Evolutionary conservation across 2,888 invertebrate genomes (phyloP).

Genomic region (Hecatera dysodea): DNA sequence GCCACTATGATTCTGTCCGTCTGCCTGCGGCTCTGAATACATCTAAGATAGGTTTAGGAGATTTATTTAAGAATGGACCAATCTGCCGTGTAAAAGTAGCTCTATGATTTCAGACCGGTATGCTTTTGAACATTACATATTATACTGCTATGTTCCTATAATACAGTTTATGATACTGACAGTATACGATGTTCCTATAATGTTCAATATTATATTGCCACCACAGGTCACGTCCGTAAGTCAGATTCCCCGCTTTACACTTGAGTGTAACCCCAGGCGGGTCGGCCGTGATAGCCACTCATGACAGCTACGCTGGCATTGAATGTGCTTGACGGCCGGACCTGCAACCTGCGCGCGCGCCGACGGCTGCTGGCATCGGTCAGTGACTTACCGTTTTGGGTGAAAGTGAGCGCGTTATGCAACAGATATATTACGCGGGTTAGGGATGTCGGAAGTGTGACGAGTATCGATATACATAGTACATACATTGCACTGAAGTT

Average conservation of each 20-base stretch:
- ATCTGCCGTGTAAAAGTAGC: background rate
- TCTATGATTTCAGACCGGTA: background rate
- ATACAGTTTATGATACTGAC: background rate
- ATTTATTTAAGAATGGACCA: background rate
- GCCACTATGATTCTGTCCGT: background rate
- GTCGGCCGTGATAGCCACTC: slow-evolving; percentile 11
- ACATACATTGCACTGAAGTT: background rate
- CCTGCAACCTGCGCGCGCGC: slow-evolving; percentile 16
- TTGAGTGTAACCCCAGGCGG: background rate
- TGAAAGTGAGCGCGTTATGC: slow-evolving; percentile 73
- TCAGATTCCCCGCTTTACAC: background rate
- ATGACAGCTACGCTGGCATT: slow-evolving; percentile 41
- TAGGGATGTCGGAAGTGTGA: background rate
- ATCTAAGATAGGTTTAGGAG: too few species aligned
- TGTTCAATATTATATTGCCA: background rate
- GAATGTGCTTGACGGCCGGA: slow-evolving; percentile 17
- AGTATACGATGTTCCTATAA: background rate
- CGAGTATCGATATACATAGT: background rate
- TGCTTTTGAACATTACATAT: background rate
- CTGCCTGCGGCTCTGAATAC: background rate
- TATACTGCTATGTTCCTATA: background rate
- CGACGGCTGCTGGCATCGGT: slow-evolving; percentile 57
- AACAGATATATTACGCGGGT: slow-evolving; percentile 59
- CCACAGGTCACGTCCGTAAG: background rate
- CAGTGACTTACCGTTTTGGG: slow-evolving; percentile 77